A percentile compares a stretch with the other conserved stretches of the same genome.
Conservation (phyloP, 1,140 invertebrate genomes). For the Metaphire vulgaris region DNA sequence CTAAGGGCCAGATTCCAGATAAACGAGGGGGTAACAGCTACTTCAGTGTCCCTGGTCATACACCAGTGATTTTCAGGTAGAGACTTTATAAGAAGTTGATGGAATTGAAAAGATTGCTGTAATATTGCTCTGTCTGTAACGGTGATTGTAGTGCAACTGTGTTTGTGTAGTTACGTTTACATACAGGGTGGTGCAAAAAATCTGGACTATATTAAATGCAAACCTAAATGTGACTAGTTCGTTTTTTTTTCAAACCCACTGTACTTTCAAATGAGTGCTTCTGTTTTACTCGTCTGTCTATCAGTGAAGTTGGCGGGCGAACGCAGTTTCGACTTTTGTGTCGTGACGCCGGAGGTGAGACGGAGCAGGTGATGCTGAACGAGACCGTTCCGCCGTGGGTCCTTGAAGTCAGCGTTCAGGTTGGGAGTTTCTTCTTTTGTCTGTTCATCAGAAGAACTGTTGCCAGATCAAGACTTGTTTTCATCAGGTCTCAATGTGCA, state of each 20-base stretch:
- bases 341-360: slow-evolving; percentile 88
- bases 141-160: no score
- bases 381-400: slow-evolving; percentile 96
- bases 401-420: slow-evolving; percentile 83
- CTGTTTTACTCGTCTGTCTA: slow-evolving; percentile 33
- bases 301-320: slow-evolving; percentile 85
- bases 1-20: slow-evolving; percentile 3
- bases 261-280: no score
- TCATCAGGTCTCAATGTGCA: no score
- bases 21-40: slow-evolving; percentile 64
- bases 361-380: slow-evolving; percentile 81
- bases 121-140: no score
- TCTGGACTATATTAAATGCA: no score
- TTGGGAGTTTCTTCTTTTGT: slow-evolving; percentile 34
- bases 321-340: slow-evolving; percentile 84
- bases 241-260: no score
- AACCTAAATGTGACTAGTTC: no score
- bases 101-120: no score
- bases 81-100: not conserved
- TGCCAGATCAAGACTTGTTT: no score
- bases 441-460: no score
- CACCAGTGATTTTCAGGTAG: slow-evolving; percentile 91
- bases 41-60: slow-evolving; percentile 88
- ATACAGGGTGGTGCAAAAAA: no score
- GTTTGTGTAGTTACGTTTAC: no score